Percentiles rank a stretch among this genome's conserved stretches.
Evolutionary conservation across 2,113 vertebrate species (phyloP).

Genomic region (Lepisosteus osseus): DNA sequence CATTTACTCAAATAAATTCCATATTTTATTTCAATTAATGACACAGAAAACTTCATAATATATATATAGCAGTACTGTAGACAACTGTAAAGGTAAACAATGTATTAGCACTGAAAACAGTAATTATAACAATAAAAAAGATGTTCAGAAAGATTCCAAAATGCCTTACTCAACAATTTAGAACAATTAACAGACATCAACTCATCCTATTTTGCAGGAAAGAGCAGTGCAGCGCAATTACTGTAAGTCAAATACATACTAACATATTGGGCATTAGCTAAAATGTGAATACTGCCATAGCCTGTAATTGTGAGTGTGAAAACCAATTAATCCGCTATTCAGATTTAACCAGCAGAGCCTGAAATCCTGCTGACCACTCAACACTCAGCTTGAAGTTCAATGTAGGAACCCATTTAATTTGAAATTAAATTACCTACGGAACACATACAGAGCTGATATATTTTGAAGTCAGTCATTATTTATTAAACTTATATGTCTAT

Average conservation of each 20-base stretch:
- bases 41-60: no score
- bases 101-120: no score
- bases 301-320: conserved; percentile 21
- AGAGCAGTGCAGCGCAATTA: background rate
- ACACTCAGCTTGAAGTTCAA: conserved; percentile 10
- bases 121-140: no score
- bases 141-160: no score
- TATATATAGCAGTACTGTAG: no score
- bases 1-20: no score
- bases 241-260: background rate
- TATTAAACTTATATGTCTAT: no score
- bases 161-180: no score
- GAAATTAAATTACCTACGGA: conserved; percentile 32
- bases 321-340: conserved; percentile 40
- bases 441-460: no score
- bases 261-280: conserved; percentile 15
- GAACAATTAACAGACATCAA: conserved; percentile 10
- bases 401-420: conserved; percentile 15
- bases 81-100: no score
- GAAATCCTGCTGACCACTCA: conserved; percentile 24
- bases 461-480: no score
- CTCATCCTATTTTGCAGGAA: background rate
- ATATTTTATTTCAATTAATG: no score
- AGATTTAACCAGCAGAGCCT: conserved; percentile 21
- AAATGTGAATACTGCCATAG: conserved; percentile 17